Percentiles rank a stretch among this genome's conserved stretches.
phyloP scores from a whole-genome alignment of 2,113 vertebrate genomes.

The Campylorhamphus procurvoides region DNA sequence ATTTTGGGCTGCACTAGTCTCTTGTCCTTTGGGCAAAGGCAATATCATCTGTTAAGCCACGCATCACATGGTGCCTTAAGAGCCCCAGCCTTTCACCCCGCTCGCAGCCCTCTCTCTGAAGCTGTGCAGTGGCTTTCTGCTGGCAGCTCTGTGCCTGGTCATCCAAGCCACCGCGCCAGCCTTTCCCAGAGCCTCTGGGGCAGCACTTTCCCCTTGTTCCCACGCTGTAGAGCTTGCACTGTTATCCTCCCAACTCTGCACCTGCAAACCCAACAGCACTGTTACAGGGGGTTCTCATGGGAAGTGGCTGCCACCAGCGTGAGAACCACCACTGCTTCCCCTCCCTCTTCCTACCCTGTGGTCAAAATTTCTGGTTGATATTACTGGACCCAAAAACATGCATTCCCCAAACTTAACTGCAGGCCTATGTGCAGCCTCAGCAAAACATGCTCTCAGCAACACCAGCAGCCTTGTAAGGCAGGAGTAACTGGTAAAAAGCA shows the following conservation, averaged over 20 bases:
- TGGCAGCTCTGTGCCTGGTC: not conserved
- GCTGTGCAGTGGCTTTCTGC: not conserved
- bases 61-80: slow-evolving; percentile 1
- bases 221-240: not conserved
- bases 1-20: not conserved
- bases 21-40: not conserved
- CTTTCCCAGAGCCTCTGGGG: slow-evolving; percentile 28
- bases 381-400: not conserved
- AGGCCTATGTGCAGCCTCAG: not conserved
- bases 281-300: not conserved
- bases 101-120: not conserved
- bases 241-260: not conserved
- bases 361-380: not conserved
- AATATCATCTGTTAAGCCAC: not conserved
- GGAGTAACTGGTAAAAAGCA: not conserved
- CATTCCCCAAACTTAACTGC: not conserved
- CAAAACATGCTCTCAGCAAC: not conserved
- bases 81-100: not conserved
- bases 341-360: not conserved
- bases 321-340: not conserved
- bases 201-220: not conserved
- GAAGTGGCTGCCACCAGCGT: slow-evolving; percentile 13
- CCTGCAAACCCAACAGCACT: not conserved
- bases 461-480: not conserved
- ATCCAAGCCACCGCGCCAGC: not conserved